phyloP scores from a whole-genome alignment of 2,113 vertebrate genomes.

The Pituophis catenifer region DNA sequence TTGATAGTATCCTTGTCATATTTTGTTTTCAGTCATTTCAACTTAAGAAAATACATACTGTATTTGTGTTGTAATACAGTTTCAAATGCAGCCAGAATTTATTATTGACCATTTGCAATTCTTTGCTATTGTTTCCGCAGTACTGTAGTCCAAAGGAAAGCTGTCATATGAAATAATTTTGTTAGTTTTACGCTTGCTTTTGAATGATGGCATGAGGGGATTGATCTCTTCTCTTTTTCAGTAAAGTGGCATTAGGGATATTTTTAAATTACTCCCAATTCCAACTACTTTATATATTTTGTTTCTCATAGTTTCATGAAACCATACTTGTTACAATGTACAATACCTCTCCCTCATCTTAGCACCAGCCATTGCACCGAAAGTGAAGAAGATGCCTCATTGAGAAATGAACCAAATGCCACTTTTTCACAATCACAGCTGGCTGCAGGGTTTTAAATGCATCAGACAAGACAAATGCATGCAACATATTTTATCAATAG shows the following conservation, averaged over 20 bases:
- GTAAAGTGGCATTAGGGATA: neutral
- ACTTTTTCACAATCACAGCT: neutral
- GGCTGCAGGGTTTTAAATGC: neutral
- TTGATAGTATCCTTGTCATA: neutral
- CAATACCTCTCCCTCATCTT: neutral
- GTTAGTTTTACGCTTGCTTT: neutral
- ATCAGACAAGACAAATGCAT: neutral
- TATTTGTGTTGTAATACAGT: neutral
- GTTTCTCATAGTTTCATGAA: neutral
- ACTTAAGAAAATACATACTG: neutral
- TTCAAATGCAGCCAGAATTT: neutral
- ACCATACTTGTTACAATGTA: neutral
- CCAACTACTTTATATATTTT: neutral
- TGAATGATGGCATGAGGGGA: neutral
- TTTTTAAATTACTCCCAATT: neutral
- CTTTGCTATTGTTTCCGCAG: neutral
- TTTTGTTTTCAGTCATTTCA: neutral
- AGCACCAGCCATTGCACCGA: neutral
- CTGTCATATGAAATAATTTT: neutral
- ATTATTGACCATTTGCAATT: neutral
- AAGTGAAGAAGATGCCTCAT: neutral
- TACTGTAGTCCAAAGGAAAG: neutral
- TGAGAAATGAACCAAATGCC: neutral
- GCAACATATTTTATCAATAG: neutral
- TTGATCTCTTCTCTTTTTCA: neutral